A percentile compares a stretch with the other conserved stretches of the same genome.
Evolutionary conservation across 2,888 invertebrate species (phyloP).

Genomic region (Ophioninae sp.): DNA sequence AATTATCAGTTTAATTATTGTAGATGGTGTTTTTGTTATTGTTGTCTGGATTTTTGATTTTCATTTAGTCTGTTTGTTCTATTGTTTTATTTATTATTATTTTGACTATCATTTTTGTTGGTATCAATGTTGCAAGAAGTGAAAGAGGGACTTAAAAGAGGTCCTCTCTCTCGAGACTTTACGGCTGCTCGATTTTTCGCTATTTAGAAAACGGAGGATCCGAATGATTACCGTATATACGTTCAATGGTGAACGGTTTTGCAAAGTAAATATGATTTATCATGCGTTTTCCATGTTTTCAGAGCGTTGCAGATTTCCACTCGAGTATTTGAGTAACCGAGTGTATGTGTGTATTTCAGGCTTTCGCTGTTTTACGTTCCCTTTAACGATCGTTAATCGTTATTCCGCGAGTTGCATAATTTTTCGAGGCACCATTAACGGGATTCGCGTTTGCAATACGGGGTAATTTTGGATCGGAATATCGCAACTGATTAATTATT

Average conservation of each 20-base stretch:
- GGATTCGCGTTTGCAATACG: neutral
- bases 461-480: neutral
- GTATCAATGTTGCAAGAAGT: constrained; percentile 26
- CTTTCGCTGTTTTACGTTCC: constrained; percentile 37
- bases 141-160: constrained; percentile 20
- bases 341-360: neutral
- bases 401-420: neutral
- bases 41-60: neutral
- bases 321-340: neutral
- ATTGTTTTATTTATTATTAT: neutral
- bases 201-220: constrained; percentile 60
- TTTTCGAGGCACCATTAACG: neutral
- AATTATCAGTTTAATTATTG: neutral
- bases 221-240: constrained; percentile 45
- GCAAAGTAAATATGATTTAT: constrained; percentile 28
- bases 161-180: constrained; percentile 31
- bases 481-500: neutral
- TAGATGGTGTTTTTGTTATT: neutral
- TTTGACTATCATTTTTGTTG: neutral
- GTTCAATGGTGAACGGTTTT: constrained; percentile 42
- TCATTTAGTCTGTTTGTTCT: neutral
- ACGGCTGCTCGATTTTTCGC: constrained; percentile 51
- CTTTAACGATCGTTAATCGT: neutral
- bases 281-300: constrained; percentile 24
- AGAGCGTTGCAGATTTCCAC: constrained; percentile 55